These are phyloP conservation scores for Pelobates cultripes DNA, from an alignment of 2,797 vertebrate genomes.

Conservation along the genomic window DNA sequence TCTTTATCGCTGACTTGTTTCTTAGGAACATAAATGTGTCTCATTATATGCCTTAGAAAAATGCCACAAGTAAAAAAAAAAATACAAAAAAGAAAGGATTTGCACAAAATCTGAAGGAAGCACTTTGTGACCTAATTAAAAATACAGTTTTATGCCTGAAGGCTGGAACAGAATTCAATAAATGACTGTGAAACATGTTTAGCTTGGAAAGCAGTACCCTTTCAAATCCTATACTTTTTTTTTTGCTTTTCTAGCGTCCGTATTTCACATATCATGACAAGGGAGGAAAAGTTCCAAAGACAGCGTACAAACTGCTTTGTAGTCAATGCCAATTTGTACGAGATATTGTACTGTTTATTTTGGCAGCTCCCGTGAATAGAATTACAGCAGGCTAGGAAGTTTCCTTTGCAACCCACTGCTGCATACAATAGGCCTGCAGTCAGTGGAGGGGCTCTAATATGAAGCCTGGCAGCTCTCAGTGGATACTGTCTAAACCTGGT, in stretches of 20 bases:
- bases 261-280: conserved; percentile 23
- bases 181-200: neutral
- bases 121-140: no score
- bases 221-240: no score
- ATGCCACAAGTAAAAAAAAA: no score
- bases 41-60: no score
- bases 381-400: conserved; percentile 22
- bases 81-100: no score
- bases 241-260: conserved; percentile 6
- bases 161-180: neutral
- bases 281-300: conserved; percentile 6
- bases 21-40: no score
- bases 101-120: no score
- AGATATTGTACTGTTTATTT: conserved; percentile 43
- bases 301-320: conserved; percentile 21
- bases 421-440: conserved; percentile 35
- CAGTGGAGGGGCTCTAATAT: conserved; percentile 20
- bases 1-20: no score
- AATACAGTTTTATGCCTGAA: no score
- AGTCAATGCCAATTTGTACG: conserved; percentile 26
- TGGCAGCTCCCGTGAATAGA: conserved; percentile 32
- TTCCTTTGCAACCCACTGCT: conserved; percentile 42
- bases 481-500: no score
- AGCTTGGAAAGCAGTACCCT: neutral
- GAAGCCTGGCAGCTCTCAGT: neutral